Evolutionary conservation across 2,113 vertebrate species (phyloP), one percentile per base, ranked within the genome.

Genomic region (Cyphomyrus discorhynchus): DNA sequence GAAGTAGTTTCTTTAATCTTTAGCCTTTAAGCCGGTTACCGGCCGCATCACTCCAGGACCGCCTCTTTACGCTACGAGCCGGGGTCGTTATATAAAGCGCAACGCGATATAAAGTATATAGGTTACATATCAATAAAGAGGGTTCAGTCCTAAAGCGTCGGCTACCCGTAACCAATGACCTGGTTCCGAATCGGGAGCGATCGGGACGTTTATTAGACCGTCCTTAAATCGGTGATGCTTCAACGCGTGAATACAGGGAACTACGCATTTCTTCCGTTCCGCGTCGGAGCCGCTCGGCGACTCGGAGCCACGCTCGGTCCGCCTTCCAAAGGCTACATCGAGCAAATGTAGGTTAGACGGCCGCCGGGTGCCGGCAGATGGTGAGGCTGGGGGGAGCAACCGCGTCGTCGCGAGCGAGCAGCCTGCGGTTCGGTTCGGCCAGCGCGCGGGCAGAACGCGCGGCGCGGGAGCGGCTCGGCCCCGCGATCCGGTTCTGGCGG

Each of bases 21-120:
- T 52, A 91, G 90, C 89, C 88, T 90, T 90, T 92, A 93, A 92
- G 89, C 92, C 90, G 91, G 90, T 92, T 92, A 93, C 89, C 80
- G 88, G 85, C 87, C 90, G 88, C 91, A 92, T 89, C 89, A 70
- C 90, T 91, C 42, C 66, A 90, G 90, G 74, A 91, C 90, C 91
- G 90, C 92, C 92, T 91, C 91, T 90, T 92, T 58, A 88, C 91
- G 86, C 88, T 89, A 90, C 86, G 50, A 89, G 86, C 87, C 74
- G 66, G 74, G 74, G 11, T 80, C 62, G 56, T 62, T 53, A 49
- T 90, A 53, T 74, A 47, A 46, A 56, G 17, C n/a, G 17, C 27
- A 5, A 56, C n/a, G 31, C 85, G 9, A 5, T 35, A 5, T 35
- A 56, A n/a, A 8, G 13, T 87, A 53, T 85, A 58, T 80, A 42